Evolutionary conservation across 2,113 vertebrate genomes (phyloP).

Genomic region (Crypturellus undulatus): DNA sequence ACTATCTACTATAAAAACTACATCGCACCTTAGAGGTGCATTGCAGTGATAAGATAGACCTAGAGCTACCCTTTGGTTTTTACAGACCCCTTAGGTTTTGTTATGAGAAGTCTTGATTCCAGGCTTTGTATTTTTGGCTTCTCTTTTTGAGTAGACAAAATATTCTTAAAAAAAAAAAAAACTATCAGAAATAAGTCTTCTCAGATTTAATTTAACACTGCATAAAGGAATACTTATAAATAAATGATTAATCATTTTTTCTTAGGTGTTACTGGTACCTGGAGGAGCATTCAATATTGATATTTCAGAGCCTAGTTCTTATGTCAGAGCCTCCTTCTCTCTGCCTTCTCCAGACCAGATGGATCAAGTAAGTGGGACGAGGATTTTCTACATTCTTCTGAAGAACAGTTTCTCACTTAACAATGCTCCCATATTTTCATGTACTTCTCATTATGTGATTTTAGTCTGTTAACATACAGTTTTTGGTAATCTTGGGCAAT

Average conservation of each 20-base stretch:
- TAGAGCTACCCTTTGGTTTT: neutral
- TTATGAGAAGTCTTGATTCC: neutral
- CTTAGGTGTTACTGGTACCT: slow-evolving; percentile 90
- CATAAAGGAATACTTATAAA: neutral
- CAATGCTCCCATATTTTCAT: neutral
- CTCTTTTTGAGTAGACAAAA: neutral
- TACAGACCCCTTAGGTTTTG: neutral
- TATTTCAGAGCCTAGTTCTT: slow-evolving; percentile 82
- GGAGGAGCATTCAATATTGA: slow-evolving; percentile 86
- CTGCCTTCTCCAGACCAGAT: slow-evolving; percentile 88
- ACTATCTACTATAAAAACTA: neutral
- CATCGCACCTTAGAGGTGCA: neutral
- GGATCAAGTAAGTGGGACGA: slow-evolving; percentile 80
- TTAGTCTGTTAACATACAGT: neutral
- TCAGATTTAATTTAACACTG: neutral
- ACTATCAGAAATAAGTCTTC: neutral
- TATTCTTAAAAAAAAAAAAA: too few relatives aligned
- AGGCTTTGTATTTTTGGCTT: neutral
- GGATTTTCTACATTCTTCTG: neutral
- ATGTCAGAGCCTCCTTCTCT: slow-evolving; percentile 90
- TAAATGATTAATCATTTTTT: neutral
- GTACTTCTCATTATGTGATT: neutral
- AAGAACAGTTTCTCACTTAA: neutral
- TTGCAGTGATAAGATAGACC: neutral
- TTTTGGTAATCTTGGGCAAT: neutral